Evolutionary conservation across 2,113 vertebrate genomes (phyloP).

Genomic region (Toxostoma redivivum): DNA sequence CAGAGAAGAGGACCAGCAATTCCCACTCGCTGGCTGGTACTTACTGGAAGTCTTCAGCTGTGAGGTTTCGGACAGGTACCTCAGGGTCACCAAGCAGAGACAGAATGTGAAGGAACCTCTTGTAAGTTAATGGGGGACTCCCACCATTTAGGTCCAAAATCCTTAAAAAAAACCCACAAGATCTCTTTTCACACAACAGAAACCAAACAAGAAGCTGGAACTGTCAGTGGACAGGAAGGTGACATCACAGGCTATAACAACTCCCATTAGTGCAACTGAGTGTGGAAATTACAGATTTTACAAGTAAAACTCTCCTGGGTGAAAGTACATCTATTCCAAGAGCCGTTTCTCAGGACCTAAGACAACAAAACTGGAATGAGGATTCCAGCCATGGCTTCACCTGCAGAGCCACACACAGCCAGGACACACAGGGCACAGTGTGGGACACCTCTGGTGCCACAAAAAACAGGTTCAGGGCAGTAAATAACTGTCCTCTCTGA

Average conservation of each 20-base stretch:
- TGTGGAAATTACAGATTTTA: neutral
- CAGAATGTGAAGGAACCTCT: constrained; percentile 64
- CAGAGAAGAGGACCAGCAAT: neutral
- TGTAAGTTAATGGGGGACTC: constrained; percentile 63
- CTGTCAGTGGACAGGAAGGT: neutral
- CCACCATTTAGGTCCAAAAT: constrained; percentile 61
- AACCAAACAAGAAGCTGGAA: neutral
- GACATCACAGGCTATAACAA: neutral
- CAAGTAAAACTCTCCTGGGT: neutral
- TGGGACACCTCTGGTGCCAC: neutral
- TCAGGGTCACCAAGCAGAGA: constrained; percentile 61
- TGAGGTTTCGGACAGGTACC: constrained; percentile 34
- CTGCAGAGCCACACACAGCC: neutral
- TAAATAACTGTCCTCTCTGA: neutral
- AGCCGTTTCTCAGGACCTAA: neutral
- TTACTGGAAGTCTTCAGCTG: constrained; percentile 61
- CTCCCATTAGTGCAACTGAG: neutral
- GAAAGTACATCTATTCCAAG: neutral
- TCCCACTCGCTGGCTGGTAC: neutral
- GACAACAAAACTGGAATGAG: neutral
- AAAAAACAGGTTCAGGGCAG: neutral
- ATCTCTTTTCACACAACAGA: neutral
- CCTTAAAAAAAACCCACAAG: neutral
- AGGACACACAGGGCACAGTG: fast-evolving
- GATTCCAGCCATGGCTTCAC: neutral